A percentile compares a stretch with the other conserved stretches of the same genome.
These are phyloP conservation scores for Vesta saturnalis DNA, from an alignment of 2,888 invertebrate genomes.

Conservation along the genomic window DNA sequence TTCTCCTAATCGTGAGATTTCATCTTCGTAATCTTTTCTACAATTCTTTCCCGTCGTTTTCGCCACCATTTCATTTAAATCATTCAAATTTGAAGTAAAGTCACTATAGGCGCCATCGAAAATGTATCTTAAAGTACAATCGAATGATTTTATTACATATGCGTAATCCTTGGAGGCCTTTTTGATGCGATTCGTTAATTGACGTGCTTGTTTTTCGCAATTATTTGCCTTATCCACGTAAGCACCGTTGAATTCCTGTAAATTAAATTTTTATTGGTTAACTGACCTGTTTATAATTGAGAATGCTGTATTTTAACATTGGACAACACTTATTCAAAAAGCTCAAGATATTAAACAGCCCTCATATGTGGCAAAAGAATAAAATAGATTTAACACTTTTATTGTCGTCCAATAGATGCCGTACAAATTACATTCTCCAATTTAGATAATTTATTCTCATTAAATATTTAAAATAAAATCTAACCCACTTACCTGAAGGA, in stretches of 20 bases:
- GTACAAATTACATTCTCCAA: too few relatives aligned
- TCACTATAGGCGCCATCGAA: constrained; percentile 12
- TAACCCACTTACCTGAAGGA: neutral
- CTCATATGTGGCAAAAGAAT: too few relatives aligned
- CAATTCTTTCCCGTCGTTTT: neutral
- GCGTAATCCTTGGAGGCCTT: neutral
- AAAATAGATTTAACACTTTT: too few relatives aligned
- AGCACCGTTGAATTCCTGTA: neutral
- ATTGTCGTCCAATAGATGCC: too few relatives aligned
- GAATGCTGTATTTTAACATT: too few relatives aligned
- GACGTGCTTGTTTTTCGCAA: neutral
- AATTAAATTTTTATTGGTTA: too few relatives aligned
- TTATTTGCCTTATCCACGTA: neutral
- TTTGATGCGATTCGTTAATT: neutral
- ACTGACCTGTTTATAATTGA: too few relatives aligned
- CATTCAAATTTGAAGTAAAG: neutral
- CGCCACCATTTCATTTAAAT: neutral
- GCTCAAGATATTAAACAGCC: too few relatives aligned
- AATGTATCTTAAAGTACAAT: constrained; percentile 3
- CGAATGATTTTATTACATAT: neutral
- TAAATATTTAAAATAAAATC: too few relatives aligned
- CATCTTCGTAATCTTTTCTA: neutral
- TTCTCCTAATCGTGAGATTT: neutral
- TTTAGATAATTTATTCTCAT: too few relatives aligned
- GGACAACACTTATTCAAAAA: too few relatives aligned